phyloP scores from a whole-genome alignment of 2,888 invertebrate genomes.

The Lasioglossum vierecki region DNA sequence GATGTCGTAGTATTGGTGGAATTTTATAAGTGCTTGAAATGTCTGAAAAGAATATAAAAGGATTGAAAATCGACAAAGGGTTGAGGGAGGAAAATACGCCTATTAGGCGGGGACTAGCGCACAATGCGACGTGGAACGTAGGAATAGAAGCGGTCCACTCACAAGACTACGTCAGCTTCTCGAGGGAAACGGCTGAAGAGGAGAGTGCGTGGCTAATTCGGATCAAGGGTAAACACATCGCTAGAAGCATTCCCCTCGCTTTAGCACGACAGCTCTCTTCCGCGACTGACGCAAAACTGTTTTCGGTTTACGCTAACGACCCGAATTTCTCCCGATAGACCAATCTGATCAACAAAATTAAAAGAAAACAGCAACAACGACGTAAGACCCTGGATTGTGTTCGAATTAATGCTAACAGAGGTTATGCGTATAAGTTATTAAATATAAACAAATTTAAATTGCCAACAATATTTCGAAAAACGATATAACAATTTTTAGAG shows the following conservation, averaged over 20 bases:
- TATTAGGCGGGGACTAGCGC: not conserved
- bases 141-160: not conserved
- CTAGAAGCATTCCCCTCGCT: not conserved
- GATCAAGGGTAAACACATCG: constrained; percentile 3
- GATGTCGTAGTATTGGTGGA: not conserved
- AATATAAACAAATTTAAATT: too few species aligned
- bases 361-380: not conserved
- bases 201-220: constrained; percentile 1
- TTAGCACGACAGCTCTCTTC: not conserved
- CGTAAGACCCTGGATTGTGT: not conserved
- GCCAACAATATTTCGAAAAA: too few species aligned
- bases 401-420: too few species aligned
- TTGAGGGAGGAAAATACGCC: not conserved
- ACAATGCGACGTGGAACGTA: not conserved
- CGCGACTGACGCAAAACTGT: not conserved
- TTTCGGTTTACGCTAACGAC: not conserved
- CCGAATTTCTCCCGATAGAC: constrained; percentile 2
- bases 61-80: not conserved
- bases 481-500: too few species aligned
- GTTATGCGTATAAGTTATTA: too few species aligned
- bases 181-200: not conserved
- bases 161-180: not conserved
- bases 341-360: not conserved
- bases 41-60: not conserved
- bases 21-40: not conserved